A percentile compares a stretch with the other conserved stretches of the same genome.
These are phyloP conservation scores for Mycteria americana DNA, from an alignment of 2,797 vertebrate genomes.

Conservation along the genomic window DNA sequence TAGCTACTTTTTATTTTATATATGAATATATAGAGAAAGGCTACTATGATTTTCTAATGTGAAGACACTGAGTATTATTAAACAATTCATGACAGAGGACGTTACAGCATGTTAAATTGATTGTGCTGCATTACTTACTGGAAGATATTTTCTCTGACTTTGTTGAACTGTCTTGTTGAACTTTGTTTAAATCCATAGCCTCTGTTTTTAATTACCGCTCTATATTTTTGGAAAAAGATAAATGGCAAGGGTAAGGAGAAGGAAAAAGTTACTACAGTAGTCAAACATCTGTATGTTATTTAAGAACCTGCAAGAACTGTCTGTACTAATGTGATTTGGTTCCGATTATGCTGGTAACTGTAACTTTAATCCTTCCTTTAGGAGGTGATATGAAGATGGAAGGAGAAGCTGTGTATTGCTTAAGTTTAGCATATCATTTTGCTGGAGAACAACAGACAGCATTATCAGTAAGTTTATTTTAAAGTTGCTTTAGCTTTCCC, in stretches of 20 bases:
- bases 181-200: neutral
- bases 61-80: neutral
- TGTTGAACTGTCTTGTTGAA: neutral
- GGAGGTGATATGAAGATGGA: conserved; percentile 76
- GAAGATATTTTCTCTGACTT: neutral
- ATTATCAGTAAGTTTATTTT: conserved; percentile 69
- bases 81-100: neutral
- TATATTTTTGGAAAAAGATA: neutral
- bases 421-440: conserved; percentile 73
- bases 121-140: neutral
- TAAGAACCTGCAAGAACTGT: neutral
- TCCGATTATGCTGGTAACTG: neutral
- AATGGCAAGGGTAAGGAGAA: neutral
- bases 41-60: neutral
- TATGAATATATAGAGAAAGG: fast-evolving
- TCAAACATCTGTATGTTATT: neutral
- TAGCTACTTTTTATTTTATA: neutral
- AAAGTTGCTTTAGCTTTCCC: neutral
- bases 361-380: conserved; percentile 50
- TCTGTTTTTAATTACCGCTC: neutral
- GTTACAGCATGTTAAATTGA: neutral
- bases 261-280: neutral
- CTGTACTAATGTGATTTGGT: neutral
- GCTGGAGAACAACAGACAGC: conserved; percentile 71
- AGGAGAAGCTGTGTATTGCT: conserved; percentile 75